phyloP scores from a whole-genome alignment of 2,888 invertebrate species.

The Agonopterix heracliana region DNA sequence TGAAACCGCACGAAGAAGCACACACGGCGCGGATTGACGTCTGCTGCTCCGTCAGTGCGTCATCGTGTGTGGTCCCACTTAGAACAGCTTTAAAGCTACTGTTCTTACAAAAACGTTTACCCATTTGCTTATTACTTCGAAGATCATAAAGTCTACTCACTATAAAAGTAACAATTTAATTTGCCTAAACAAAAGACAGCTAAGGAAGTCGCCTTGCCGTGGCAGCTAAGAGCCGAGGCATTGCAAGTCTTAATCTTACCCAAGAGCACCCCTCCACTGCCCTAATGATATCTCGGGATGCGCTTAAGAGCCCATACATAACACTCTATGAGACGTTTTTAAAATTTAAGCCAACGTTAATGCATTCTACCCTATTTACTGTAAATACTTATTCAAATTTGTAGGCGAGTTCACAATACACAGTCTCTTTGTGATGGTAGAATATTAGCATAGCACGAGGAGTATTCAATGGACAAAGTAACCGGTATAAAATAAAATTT shows the following conservation, averaged over 20 bases:
- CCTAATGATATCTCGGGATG: constrained; percentile 73
- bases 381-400: constrained; percentile 74
- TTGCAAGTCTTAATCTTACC: constrained; percentile 62
- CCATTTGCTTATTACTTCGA: too few relatives aligned
- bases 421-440: constrained; percentile 50
- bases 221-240: constrained; percentile 40
- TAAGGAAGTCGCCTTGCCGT: constrained; percentile 41
- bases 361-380: constrained; percentile 67
- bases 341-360: constrained; percentile 73
- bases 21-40: too few relatives aligned
- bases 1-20: too few relatives aligned
- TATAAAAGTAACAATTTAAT: constrained; percentile 13
- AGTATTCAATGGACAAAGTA: constrained; percentile 67
- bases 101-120: too few relatives aligned
- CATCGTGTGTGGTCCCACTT: too few relatives aligned
- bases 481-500: constrained; percentile 67
- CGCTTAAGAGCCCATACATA: constrained; percentile 72
- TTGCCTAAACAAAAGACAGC: constrained; percentile 30
- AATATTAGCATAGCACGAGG: constrained; percentile 66
- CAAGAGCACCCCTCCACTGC: constrained; percentile 49
- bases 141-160: too few relatives aligned
- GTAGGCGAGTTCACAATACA: constrained; percentile 59
- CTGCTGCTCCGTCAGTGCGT: too few relatives aligned
- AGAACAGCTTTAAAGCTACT: too few relatives aligned
- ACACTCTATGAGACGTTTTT: constrained; percentile 73